These are phyloP conservation scores for Drosophila ezoana DNA, from an alignment of 2,888 invertebrate genomes.

Conservation along the genomic window DNA sequence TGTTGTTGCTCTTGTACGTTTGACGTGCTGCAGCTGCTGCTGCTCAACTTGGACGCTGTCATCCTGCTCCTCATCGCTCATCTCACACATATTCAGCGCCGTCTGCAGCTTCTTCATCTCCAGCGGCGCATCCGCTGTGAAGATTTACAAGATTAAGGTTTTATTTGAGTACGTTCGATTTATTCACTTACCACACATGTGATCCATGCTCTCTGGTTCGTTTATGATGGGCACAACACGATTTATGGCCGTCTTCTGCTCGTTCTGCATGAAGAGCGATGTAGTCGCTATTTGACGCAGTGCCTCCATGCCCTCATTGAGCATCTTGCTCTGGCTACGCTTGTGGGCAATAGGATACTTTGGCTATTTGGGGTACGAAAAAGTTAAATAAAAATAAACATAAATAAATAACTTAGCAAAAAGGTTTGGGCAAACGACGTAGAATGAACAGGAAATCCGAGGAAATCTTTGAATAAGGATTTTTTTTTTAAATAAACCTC, in stretches of 20 bases:
- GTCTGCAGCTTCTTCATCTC: slow-evolving; percentile 84
- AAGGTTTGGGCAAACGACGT: too few species aligned
- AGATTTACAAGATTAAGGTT: neutral
- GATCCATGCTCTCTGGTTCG: slow-evolving; percentile 82
- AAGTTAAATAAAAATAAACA: too few species aligned
- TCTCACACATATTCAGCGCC: slow-evolving; percentile 80
- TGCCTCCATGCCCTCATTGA: slow-evolving; percentile 85
- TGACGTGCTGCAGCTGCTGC: slow-evolving; percentile 46
- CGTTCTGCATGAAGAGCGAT: slow-evolving; percentile 85
- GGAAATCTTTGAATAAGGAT: too few species aligned
- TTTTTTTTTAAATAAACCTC: too few species aligned
- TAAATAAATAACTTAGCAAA: neutral
- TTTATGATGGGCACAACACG: slow-evolving; percentile 84
- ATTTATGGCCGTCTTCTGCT: slow-evolving; percentile 84
- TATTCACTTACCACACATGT: slow-evolving; percentile 45
- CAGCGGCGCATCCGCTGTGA: slow-evolving; percentile 75
- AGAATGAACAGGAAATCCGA: too few species aligned
- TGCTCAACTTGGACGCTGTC: slow-evolving; percentile 17
- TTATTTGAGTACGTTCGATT: neutral
- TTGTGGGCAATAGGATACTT: slow-evolving; percentile 84
- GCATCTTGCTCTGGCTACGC: slow-evolving; percentile 84
- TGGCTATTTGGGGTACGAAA: slow-evolving; percentile 35
- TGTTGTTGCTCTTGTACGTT: slow-evolving; percentile 52
- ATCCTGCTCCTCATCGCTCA: slow-evolving; percentile 82
- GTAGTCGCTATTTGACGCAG: slow-evolving; percentile 85